Evolutionary conservation across 2,888 invertebrate species (phyloP).

Genomic region (Phyto melanocephala): DNA sequence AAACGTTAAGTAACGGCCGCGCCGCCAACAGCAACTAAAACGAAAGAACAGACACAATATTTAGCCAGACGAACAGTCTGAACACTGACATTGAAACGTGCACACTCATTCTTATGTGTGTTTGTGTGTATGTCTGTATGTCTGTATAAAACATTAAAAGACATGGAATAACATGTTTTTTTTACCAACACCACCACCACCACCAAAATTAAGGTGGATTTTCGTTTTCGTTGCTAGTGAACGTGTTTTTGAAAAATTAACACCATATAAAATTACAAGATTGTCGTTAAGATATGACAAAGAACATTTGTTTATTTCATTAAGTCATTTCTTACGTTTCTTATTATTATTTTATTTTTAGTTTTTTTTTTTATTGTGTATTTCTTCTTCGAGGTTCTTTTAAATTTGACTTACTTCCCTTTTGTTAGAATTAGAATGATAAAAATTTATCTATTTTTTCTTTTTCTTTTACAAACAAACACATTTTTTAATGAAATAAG

Average conservation of each 20-base stretch:
- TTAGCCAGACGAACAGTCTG: constrained; percentile 5
- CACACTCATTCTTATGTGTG: not conserved
- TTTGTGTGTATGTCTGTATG: not conserved
- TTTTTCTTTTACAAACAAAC: not conserved
- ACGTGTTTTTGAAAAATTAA: constrained; percentile 59
- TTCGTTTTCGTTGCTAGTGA: not conserved
- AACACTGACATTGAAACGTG: not conserved
- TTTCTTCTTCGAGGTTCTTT: not conserved
- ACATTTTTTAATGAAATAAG: too few species aligned
- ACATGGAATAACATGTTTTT: not conserved
- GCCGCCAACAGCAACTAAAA: constrained; percentile 23
- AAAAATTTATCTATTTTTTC: not conserved
- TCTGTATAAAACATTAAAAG: not conserved
- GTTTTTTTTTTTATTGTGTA: not conserved
- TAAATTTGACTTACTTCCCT: not conserved
- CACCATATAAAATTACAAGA: constrained; percentile 64
- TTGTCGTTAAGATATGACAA: constrained; percentile 51
- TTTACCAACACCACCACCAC: too few species aligned
- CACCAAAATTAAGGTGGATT: not conserved
- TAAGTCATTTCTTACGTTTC: constrained; percentile 29
- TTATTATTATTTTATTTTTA: not conserved
- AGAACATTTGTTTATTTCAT: constrained; percentile 51
- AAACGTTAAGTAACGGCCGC: not conserved
- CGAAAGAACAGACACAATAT: not conserved
- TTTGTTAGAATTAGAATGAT: not conserved